A percentile compares a stretch with the other conserved stretches of the same genome.
Conservation (phyloP, 2,797 vertebrate genomes). For the Mormyrus hasselquistii region DNA sequence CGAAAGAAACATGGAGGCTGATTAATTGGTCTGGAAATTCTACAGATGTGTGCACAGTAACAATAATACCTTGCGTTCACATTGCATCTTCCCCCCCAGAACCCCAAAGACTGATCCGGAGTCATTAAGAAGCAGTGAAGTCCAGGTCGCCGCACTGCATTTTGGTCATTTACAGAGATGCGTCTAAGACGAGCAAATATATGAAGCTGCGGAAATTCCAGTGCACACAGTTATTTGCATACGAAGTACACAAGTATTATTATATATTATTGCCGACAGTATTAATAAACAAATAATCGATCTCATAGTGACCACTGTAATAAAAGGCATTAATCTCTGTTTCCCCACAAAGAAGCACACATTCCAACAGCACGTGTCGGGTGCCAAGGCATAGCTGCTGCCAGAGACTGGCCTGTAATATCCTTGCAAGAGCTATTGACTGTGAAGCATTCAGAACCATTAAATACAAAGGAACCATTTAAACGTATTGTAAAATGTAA, state of each 20-base stretch:
- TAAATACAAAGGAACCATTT: background rate
- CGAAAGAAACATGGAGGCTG: background rate
- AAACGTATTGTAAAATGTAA: background rate
- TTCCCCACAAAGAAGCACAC: background rate
- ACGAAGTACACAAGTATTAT: background rate
- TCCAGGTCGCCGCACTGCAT: background rate
- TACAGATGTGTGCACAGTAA: background rate
- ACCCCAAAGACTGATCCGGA: no score
- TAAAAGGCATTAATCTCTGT: background rate
- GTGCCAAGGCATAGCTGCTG: background rate
- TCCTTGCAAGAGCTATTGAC: background rate
- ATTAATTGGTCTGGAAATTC: background rate
- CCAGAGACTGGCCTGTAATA: background rate
- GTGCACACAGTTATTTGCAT: background rate
- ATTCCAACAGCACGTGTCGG: background rate
- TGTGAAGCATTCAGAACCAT: background rate
- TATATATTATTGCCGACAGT: background rate
- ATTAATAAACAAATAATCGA: constrained; percentile 9
- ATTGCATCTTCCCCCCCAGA: background rate
- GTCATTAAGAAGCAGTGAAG: background rate
- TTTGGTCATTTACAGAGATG: background rate
- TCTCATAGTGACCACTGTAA: background rate
- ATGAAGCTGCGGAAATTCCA: background rate
- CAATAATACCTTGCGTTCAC: background rate
- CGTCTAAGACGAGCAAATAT: background rate